Conservation (phyloP, 1,140 invertebrate genomes). For the Yoshiicerus persimilis region DNA sequence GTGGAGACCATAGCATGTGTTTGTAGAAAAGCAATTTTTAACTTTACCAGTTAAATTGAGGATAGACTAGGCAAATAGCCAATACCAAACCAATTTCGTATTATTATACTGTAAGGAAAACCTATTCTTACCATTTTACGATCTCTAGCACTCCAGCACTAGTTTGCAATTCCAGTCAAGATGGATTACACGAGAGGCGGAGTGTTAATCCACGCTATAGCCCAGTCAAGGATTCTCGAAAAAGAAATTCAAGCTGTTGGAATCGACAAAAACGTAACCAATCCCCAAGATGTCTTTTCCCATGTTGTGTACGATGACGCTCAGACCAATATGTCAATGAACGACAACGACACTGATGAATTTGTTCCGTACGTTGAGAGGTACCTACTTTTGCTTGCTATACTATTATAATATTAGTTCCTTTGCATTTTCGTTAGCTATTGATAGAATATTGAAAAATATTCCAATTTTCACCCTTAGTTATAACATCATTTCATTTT, state of each 20-base stretch:
- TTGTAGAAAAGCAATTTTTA: not conserved
- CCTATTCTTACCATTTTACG: not conserved
- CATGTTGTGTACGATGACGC: not conserved
- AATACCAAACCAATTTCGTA: not conserved
- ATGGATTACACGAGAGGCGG: constrained; percentile 28
- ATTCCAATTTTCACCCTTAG: too few relatives aligned
- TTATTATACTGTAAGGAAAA: not conserved
- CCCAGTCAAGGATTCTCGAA: not conserved
- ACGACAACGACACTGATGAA: not conserved
- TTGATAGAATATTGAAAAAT: too few relatives aligned
- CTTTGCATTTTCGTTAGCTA: too few relatives aligned
- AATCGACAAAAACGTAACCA: not conserved
- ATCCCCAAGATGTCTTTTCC: not conserved
- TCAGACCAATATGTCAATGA: not conserved
- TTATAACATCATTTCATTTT: too few relatives aligned
- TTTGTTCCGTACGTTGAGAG: constrained; percentile 71
- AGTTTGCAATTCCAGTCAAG: not conserved
- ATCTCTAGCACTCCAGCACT: not conserved
- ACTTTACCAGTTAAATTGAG: not conserved
- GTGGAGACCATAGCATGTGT: too few relatives aligned
- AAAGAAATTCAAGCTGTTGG: not conserved
- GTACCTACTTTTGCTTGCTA: too few relatives aligned
- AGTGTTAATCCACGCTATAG: constrained; percentile 24
- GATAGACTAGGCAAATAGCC: not conserved
- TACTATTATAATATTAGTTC: too few relatives aligned